Evolutionary conservation across 2,797 vertebrate species (phyloP).

Genomic region (Xenopus petersii): DNA sequence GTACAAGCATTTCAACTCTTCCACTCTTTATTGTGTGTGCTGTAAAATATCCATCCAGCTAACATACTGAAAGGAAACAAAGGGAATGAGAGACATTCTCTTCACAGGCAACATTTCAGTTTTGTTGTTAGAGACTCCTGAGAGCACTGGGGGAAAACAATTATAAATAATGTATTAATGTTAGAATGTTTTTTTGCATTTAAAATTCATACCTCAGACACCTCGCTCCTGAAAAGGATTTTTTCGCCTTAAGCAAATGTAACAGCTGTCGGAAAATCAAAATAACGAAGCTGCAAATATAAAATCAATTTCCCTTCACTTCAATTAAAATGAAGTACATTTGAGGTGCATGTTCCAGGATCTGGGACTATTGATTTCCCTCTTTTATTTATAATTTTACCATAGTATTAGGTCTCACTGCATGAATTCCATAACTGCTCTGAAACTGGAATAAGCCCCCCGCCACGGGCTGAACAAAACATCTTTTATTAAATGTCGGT

Average conservation of each 20-base stretch:
- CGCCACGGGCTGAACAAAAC: too few species aligned
- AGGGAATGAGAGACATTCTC: slow-evolving; percentile 14
- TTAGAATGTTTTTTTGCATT: slow-evolving; percentile 36
- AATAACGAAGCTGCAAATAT: slow-evolving; percentile 42
- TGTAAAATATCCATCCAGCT: too few species aligned
- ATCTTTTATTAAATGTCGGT: too few species aligned
- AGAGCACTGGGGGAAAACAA: slow-evolving; percentile 24
- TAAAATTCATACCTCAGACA: slow-evolving; percentile 41
- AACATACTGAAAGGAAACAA: slow-evolving; percentile 6
- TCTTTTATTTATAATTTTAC: slow-evolving; percentile 1
- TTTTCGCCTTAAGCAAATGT: slow-evolving; percentile 37
- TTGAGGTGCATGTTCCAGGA: slow-evolving; percentile 16
- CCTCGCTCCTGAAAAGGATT: slow-evolving; percentile 31
- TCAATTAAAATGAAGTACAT: slow-evolving; percentile 41
- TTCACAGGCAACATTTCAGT: slow-evolving; percentile 27
- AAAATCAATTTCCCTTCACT: slow-evolving; percentile 43
- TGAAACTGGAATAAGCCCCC: too few species aligned
- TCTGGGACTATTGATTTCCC: slow-evolving; percentile 26
- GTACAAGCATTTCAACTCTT: too few species aligned
- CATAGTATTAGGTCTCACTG: neutral
- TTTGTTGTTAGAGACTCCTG: slow-evolving; percentile 18
- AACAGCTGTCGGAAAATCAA: slow-evolving; percentile 34
- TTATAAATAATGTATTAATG: slow-evolving; percentile 42
- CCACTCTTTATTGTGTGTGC: too few species aligned
- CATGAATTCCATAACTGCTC: neutral